These are phyloP conservation scores for Pollenia amentaria DNA, from an alignment of 2,888 invertebrate species.

Conservation along the genomic window DNA sequence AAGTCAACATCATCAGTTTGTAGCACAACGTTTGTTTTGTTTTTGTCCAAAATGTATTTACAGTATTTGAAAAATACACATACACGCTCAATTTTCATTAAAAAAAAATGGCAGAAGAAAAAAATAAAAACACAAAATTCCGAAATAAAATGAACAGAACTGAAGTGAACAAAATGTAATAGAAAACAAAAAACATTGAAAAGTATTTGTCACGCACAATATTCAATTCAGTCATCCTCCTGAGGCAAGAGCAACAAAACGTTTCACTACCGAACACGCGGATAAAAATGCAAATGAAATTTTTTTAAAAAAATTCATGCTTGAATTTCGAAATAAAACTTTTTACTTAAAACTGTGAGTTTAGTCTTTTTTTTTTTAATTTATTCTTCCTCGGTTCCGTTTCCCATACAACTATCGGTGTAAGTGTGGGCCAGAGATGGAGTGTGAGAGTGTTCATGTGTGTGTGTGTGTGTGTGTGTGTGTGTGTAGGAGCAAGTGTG, in stretches of 20 bases:
- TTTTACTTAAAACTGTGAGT: conserved; percentile 38
- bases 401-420: neutral
- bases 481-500: neutral
- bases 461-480: conserved; percentile 2
- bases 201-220: conserved; percentile 70
- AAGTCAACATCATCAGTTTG: conserved; percentile 39
- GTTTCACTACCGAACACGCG: conserved; percentile 47
- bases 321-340: conserved; percentile 48
- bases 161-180: conserved; percentile 21
- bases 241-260: conserved; percentile 69
- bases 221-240: conserved; percentile 72
- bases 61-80: conserved; percentile 21
- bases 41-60: conserved; percentile 48
- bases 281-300: conserved; percentile 30
- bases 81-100: conserved; percentile 21
- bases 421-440: neutral
- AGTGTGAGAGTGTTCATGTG: neutral
- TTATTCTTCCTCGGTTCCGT: conserved; percentile 17
- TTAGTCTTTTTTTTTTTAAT: conserved; percentile 3
- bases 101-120: neutral
- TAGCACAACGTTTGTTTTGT: neutral
- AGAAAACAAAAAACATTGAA: conserved; percentile 60
- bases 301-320: neutral
- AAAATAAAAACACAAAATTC: conserved; percentile 32
- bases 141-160: conserved; percentile 39